Evolutionary conservation across 2,113 vertebrate species (phyloP).

Genomic region (Piprites chloris): DNA sequence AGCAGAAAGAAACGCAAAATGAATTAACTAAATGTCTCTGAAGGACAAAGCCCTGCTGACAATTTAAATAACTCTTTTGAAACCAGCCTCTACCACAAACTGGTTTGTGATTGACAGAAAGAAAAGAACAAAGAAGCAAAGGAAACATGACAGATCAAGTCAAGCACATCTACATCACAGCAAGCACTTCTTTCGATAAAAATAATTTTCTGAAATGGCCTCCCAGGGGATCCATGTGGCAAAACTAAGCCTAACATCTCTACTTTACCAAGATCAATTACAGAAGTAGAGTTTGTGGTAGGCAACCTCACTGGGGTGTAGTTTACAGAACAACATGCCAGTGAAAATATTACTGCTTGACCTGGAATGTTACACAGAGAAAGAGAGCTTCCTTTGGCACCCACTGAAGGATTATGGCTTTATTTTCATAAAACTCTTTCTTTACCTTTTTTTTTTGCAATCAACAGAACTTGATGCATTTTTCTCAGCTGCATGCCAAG

Average conservation of each 20-base stretch:
- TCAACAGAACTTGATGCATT: neutral
- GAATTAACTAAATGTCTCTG: neutral
- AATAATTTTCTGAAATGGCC: neutral
- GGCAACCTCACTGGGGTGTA: neutral
- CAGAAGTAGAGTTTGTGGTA: neutral
- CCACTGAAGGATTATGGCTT: neutral
- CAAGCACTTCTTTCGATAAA: neutral
- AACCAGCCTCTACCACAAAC: conserved; percentile 8
- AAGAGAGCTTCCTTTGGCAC: neutral
- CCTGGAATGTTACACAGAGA: neutral
- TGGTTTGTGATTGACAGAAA: neutral
- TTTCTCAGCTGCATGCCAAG: neutral
- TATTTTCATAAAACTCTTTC: neutral
- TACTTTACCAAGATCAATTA: neutral
- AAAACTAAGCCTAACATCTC: neutral
- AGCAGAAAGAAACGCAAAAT: conserved; percentile 27
- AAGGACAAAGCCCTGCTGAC: neutral
- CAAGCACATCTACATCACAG: neutral
- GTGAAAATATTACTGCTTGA: neutral
- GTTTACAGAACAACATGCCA: neutral
- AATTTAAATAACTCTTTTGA: conserved; percentile 26
- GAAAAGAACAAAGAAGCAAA: conserved; percentile 10
- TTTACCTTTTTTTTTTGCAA: neutral
- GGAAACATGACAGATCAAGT: neutral
- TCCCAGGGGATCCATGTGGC: neutral